Evolutionary conservation across 1,140 invertebrate species (phyloP).

Genomic region (Panagrolaimus sp.): DNA sequence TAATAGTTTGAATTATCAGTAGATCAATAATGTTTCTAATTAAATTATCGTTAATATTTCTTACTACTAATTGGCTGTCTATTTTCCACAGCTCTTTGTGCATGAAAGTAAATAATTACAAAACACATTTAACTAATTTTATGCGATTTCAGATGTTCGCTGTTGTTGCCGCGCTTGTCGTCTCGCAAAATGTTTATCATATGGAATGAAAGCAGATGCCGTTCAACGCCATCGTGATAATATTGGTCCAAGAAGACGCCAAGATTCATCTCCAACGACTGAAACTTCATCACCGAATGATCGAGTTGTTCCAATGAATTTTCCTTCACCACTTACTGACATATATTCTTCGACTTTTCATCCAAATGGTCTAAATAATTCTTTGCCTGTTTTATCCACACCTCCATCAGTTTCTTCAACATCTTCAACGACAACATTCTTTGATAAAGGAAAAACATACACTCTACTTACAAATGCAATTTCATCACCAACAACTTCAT

Average conservation of each 20-base stretch:
- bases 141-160: constrained; percentile 22
- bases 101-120: too few species aligned
- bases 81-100: too few species aligned
- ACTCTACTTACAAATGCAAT: background rate
- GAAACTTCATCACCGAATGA: background rate
- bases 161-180: constrained; percentile 26
- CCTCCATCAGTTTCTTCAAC: background rate
- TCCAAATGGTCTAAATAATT: background rate
- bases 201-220: constrained; percentile 19
- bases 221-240: constrained; percentile 13
- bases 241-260: background rate
- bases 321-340: background rate
- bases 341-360: background rate
- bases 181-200: constrained; percentile 23
- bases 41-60: too few species aligned
- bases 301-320: background rate
- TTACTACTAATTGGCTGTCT: too few species aligned
- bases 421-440: background rate
- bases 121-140: too few species aligned
- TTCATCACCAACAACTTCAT: too few species aligned
- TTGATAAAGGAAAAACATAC: constrained; percentile 9
- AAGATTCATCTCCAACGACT: background rate
- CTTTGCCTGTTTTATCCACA: background rate
- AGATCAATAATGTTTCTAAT: too few species aligned
- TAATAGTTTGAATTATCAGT: too few species aligned